phyloP scores from a whole-genome alignment of 2,113 vertebrate genomes.

The Otocyon megalotis region DNA sequence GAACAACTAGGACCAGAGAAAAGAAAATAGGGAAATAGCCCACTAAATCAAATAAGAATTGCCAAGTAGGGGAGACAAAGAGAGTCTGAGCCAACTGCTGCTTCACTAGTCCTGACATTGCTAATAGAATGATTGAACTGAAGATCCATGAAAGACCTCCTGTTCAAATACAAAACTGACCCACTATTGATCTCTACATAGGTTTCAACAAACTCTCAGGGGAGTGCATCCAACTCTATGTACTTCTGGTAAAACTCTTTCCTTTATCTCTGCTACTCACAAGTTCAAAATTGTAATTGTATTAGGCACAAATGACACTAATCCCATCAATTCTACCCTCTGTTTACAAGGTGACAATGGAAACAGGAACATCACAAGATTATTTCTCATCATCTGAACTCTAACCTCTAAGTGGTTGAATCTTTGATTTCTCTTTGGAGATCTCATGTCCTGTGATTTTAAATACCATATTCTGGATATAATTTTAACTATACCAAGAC shows the following conservation, averaged over 20 bases:
- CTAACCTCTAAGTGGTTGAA: not conserved
- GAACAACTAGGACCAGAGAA: not conserved
- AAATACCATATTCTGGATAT: not conserved
- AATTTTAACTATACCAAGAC: not conserved
- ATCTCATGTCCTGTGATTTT: not conserved
- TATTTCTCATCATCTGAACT: not conserved
- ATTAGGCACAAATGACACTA: too few species aligned
- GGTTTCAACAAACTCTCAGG: not conserved
- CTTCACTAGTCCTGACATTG: not conserved
- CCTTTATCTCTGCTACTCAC: not conserved
- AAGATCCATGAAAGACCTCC: not conserved
- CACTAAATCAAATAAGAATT: not conserved
- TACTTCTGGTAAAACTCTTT: not conserved
- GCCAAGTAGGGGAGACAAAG: not conserved
- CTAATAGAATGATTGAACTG: not conserved
- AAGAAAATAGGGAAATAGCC: not conserved
- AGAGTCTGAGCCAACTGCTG: not conserved
- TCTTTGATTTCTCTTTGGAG: not conserved
- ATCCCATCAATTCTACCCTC: not conserved
- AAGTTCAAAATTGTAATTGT: not conserved
- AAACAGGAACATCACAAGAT: not conserved
- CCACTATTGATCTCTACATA: not conserved
- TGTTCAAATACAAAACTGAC: not conserved
- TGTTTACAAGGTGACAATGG: not conserved
- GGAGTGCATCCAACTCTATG: not conserved